A percentile compares a stretch with the other conserved stretches of the same genome.
phyloP scores from a whole-genome alignment of 2,797 vertebrate species.

The Adelosebastes latens region DNA sequence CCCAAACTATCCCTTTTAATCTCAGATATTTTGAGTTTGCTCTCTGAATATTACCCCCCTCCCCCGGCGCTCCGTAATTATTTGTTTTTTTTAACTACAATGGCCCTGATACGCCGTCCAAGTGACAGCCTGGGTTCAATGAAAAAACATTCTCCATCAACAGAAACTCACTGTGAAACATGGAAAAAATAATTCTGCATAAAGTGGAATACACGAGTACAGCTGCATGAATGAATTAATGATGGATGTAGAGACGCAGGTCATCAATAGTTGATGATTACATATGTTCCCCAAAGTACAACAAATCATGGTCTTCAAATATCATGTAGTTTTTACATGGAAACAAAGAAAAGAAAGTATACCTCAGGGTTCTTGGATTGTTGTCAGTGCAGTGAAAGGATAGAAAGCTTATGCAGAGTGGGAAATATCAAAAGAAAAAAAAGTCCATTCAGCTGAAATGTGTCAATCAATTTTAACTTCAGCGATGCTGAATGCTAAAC shows the following conservation, averaged over 20 bases:
- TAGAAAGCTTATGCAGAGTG: not conserved
- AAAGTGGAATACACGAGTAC: slow-evolving; percentile 6
- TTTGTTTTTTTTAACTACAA: too few species aligned
- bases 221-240: slow-evolving; percentile 53
- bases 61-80: too few species aligned
- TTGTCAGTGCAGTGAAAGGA: not conserved
- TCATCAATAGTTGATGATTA: slow-evolving; percentile 50
- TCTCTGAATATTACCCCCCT: too few species aligned
- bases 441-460: not conserved
- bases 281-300: slow-evolving; percentile 23
- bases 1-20: too few species aligned
- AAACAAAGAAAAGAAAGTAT: not conserved
- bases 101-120: not conserved
- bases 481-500: not conserved
- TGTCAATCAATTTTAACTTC: not conserved
- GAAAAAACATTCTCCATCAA: not conserved
- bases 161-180: not conserved
- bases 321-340: not conserved
- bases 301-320: not conserved
- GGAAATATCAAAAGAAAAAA: not conserved
- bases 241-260: slow-evolving; percentile 24
- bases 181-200: not conserved
- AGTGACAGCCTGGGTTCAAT: not conserved
- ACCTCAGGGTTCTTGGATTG: not conserved
- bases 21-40: too few species aligned